A percentile compares a stretch with the other conserved stretches of the same genome.
Conservation (phyloP, 2,113 vertebrate species). For the Cephalopterus ornatus region DNA sequence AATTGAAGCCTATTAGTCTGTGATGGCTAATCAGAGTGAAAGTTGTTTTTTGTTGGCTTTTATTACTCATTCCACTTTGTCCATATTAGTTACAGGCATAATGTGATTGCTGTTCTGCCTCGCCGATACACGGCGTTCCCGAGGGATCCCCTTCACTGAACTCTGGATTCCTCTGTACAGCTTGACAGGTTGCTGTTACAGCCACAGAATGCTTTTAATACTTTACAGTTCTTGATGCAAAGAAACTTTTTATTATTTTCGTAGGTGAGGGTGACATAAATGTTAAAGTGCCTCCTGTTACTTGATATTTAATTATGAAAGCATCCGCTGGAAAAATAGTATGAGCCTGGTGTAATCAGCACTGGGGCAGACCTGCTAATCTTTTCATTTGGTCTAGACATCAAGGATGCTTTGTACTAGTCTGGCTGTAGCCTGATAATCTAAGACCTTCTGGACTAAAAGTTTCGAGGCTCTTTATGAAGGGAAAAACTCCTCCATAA, state of each 20-base stretch:
- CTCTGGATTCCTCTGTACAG: not conserved
- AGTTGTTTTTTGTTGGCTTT: not conserved
- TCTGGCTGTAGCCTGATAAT: constrained; percentile 6
- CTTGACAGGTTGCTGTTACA: not conserved
- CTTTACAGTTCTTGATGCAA: not conserved
- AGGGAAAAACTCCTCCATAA: not conserved
- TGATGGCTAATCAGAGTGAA: not conserved
- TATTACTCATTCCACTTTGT: constrained; percentile 25
- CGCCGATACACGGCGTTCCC: not conserved
- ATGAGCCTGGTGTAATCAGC: constrained; percentile 3
- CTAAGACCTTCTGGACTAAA: constrained; percentile 6
- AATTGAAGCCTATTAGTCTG: not conserved
- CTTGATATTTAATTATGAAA: constrained; percentile 51
- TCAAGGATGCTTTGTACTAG: constrained; percentile 45
- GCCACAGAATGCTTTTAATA: not conserved
- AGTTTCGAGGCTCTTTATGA: not conserved
- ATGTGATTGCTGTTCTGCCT: constrained; percentile 8
- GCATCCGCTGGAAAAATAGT: constrained; percentile 26
- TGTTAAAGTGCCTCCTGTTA: constrained; percentile 4
- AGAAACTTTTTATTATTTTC: constrained; percentile 3
- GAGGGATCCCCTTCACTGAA: not conserved
- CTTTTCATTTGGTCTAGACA: constrained; percentile 47
- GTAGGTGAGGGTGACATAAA: constrained; percentile 20
- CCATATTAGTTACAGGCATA: not conserved
- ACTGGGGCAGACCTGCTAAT: constrained; percentile 19